Evolutionary conservation across 2,888 invertebrate species (phyloP).

Genomic region (Drosophila setosimentum): DNA sequence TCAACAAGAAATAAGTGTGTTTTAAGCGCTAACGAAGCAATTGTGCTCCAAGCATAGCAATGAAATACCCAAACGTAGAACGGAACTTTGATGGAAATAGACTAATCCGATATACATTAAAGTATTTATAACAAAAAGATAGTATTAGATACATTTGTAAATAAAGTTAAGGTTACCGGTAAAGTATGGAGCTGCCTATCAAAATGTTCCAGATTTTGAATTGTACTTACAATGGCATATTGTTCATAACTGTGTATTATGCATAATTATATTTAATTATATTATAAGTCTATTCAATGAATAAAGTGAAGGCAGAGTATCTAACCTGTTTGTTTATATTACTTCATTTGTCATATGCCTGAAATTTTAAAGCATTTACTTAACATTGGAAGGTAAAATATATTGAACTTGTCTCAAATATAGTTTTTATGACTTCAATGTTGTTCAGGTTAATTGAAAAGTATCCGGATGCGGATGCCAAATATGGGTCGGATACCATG

Average conservation of each 20-base stretch:
- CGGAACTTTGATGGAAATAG: constrained; percentile 1
- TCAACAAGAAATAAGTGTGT: constrained; percentile 41
- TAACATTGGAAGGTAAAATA: not conserved
- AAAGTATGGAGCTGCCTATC: not conserved
- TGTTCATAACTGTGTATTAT: not conserved
- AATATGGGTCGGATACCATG: no score
- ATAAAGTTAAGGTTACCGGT: not conserved
- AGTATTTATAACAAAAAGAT: not conserved
- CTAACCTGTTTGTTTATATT: no score
- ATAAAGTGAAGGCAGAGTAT: no score
- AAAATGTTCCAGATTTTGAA: not conserved
- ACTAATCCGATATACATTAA: constrained; percentile 18
- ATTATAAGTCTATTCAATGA: no score
- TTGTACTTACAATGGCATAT: not conserved
- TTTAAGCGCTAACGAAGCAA: constrained; percentile 74
- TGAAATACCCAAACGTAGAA: not conserved
- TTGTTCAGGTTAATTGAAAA: not conserved
- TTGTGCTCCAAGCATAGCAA: constrained; percentile 50
- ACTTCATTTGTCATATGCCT: not conserved
- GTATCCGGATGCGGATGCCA: not conserved
- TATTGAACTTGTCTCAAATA: not conserved
- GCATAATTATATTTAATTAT: not conserved
- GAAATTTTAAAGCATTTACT: not conserved
- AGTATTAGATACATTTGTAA: not conserved
- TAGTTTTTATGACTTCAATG: not conserved